A percentile compares a stretch with the other conserved stretches of the same genome.
Conservation (phyloP, 2,113 vertebrate species). For the Rhynchomys soricoides region DNA sequence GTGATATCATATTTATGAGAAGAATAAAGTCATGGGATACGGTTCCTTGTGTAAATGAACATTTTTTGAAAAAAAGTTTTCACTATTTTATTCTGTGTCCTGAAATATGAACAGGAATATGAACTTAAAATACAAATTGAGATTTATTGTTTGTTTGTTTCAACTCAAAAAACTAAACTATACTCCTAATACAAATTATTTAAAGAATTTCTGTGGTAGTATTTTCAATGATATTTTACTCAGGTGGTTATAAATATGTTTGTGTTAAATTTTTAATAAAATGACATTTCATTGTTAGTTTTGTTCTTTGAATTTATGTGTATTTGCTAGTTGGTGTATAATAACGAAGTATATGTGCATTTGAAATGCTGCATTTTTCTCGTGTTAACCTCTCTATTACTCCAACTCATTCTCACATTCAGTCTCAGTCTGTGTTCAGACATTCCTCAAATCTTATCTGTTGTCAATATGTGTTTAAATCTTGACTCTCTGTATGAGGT, state of each 20-base stretch:
- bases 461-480: not conserved
- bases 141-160: not conserved
- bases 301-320: not conserved
- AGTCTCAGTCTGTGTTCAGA: too few relatives aligned
- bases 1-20: conserved; percentile 47
- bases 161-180: not conserved
- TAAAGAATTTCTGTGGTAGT: not conserved
- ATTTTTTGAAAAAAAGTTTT: conserved; percentile 29
- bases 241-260: not conserved
- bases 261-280: not conserved
- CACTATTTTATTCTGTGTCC: not conserved
- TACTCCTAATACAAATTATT: not conserved
- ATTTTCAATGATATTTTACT: not conserved
- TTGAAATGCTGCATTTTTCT: not conserved
- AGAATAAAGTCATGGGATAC: conserved; percentile 46
- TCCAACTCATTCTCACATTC: too few relatives aligned
- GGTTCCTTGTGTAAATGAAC: conserved; percentile 10
- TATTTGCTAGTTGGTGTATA: not conserved
- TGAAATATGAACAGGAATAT: not conserved
- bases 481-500: not conserved
- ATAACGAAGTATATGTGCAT: not conserved
- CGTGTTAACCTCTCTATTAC: not conserved
- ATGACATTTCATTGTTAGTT: not conserved
- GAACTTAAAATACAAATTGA: conserved; percentile 4
- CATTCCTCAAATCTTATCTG: not conserved